Evolutionary conservation across 2,888 invertebrate species (phyloP), one percentile per base, ranked within the genome.

Genomic region (Zelleria hepariella): DNA sequence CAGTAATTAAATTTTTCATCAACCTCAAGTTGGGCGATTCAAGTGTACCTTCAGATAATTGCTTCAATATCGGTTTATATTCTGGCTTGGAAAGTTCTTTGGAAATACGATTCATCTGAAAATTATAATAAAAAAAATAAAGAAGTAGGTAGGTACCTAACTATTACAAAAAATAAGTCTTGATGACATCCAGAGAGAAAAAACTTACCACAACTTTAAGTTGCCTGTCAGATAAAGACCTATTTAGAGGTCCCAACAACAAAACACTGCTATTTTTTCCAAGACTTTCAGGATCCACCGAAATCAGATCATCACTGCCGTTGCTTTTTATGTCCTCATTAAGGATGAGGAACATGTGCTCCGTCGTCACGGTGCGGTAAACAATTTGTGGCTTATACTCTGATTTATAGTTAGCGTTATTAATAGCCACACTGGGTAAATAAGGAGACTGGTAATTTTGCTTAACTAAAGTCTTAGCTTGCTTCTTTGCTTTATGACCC

Each of bases 321-420:
- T 77, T 80, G 59, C 70, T 79, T 63, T 74, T 79, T 47, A 88
- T 75, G 73, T 86, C 87, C 49, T 88, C 87, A 64, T 87, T 87
- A 51, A 87, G 68, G 26, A 88, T 75, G 58, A 88, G 67, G 70
- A 87, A 87, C 73, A 88, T 78, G 57, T 80, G 78, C 70, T 87
- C 84, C 57, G 70, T 67, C 18, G 66, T 65, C 51, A 63, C 59
- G 27, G 20, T 58, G 10, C 20, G 27, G 20, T 10, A 18, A 56
- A 56, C 20, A 18, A 2, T 56, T 42, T 56, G 15, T 56, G n/a
- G 27, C 18, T 18, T 21, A n/a, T 51, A 51, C 1, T 51, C 51
- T 1, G 21, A 21, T 20, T 51, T 51, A 21, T 21, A 51, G 51
- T 21, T 24, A 1, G n/a, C n/a, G 53, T 54, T 24, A 5, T 42